phyloP scores from a whole-genome alignment of 1,140 invertebrate species.

The Tetraneura akinire region DNA sequence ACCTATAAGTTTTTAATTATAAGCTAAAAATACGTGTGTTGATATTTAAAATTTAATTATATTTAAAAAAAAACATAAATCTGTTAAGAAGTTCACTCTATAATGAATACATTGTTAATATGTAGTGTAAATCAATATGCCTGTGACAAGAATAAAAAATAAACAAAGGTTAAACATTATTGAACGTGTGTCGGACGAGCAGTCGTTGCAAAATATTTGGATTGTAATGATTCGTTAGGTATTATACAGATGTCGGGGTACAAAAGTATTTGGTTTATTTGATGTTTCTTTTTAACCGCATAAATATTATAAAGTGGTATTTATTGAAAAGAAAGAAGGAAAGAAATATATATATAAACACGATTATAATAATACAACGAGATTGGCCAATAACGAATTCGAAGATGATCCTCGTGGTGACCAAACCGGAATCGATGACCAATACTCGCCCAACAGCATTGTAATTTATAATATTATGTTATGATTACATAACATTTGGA shows the following conservation, averaged over 20 bases:
- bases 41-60: no score
- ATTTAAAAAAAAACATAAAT: no score
- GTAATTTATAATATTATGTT: neutral
- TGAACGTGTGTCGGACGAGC: neutral
- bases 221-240: neutral
- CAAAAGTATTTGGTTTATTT: neutral
- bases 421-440: conserved; percentile 41
- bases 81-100: no score
- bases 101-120: no score
- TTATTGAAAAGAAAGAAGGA: neutral
- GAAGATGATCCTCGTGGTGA: conserved; percentile 31
- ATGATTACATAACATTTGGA: conserved; percentile 5
- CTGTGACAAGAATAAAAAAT: neutral
- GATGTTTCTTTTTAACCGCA: neutral
- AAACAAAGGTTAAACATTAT: conserved; percentile 2
- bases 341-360: neutral
- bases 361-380: neutral
- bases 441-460: conserved; percentile 30
- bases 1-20: no score
- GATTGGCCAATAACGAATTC: conserved; percentile 38
- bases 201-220: neutral
- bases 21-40: no score
- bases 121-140: neutral
- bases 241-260: neutral
- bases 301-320: neutral